phyloP scores from a whole-genome alignment of 2,797 vertebrate species.

The Emys orbicularis region DNA sequence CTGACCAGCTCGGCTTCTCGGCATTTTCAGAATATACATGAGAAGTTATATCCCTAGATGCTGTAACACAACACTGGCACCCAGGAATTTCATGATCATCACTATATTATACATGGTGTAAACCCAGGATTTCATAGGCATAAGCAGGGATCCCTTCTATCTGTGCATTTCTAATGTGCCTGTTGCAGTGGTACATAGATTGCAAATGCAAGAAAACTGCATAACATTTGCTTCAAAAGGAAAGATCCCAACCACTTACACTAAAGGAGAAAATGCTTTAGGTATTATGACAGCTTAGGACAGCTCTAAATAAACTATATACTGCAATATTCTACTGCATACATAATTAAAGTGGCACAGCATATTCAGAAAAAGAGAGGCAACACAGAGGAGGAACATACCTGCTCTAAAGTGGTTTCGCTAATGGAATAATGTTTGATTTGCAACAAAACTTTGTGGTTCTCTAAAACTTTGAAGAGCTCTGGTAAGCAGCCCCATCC shows the following conservation, averaged over 20 bases:
- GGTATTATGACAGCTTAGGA: background rate
- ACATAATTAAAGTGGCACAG: background rate
- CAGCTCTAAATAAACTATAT: background rate
- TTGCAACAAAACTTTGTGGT: constrained; percentile 60
- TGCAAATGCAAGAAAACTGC: background rate
- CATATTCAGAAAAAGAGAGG: rapidly evolving
- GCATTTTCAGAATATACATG: background rate
- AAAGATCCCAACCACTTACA: background rate
- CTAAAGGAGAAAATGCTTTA: background rate
- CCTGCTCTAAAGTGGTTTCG: constrained; percentile 80
- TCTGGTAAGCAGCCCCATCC: constrained; percentile 69
- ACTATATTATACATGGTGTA: background rate
- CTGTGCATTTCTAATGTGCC: background rate
- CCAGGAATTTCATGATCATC: background rate
- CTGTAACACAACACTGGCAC: background rate
- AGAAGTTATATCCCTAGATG: background rate
- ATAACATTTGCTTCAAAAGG: background rate
- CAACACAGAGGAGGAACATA: background rate
- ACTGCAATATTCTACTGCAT: background rate
- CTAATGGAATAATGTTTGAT: constrained; percentile 78
- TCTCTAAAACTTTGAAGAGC: constrained; percentile 77
- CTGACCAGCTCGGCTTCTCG: background rate
- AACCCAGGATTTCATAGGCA: background rate
- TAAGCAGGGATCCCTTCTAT: background rate
- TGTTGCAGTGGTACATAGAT: background rate